Base-by-base conservation (phyloP, 2,888 invertebrate genomes). In the Eupithecia centaureata region DNA sequence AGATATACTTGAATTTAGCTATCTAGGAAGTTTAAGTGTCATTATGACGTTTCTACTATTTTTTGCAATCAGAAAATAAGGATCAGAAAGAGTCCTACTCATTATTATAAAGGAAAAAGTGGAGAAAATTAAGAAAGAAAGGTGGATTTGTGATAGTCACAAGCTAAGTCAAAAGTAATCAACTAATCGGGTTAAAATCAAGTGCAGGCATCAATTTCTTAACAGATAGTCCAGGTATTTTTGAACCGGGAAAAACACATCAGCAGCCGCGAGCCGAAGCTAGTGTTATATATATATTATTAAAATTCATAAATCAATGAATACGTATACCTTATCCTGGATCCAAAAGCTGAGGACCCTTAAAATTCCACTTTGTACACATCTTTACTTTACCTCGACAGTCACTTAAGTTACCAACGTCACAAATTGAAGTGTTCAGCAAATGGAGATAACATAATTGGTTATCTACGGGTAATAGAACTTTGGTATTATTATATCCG, bases 371-470 rank as follows among this genome's bases (percentile, higher is more conserved):
- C 47, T 64, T 5, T 54, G 30, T 25, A 54, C 25, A 4, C 13
- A 15, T 5, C 65, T 15, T 54, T 60, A 61, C 38, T 15, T 27
- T 56, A 47, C 10, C 42, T 47, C 47, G 47, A 47, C 47, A 47
- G 47, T 47, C 47, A 47, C 47, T 47, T 22, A 51, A 57, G 22
- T 60, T 5, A 54, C 28, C 5, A 66, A 33, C 33, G 57, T 32
- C 38, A 28, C 8, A 10, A 61, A 56, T 28, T 61, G 28, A 62
- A 69, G 69, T 65, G 69, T n/a, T 65, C 10, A 56, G 62, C 35
- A 65, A 68, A 69, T 60, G 28, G 47, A 18, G 15, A 12, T 42
- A 38, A 65, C 54, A 32, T 62, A 67, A 62, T 52, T 58, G 61
- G 47, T 47, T 47, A 18, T 47, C 47, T 22, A 47, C 47, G 10